Evolutionary conservation across 1,140 invertebrate genomes (phyloP).

Genomic region (Bombus ignitus): DNA sequence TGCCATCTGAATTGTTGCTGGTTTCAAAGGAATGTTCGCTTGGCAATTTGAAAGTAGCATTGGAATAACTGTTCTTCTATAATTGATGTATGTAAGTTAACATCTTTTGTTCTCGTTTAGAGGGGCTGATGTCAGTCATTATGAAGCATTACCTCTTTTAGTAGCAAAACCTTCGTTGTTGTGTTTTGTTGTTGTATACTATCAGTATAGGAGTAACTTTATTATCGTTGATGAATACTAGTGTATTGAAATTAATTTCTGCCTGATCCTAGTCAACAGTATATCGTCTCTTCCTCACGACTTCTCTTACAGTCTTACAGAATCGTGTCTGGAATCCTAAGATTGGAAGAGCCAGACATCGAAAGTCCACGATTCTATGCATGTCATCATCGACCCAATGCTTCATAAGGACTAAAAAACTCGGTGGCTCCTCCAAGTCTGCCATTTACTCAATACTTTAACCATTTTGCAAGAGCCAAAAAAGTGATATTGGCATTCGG

Average conservation of each 20-base stretch:
- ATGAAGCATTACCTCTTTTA: not conserved
- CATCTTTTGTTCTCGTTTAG: not conserved
- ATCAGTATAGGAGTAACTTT: not conserved
- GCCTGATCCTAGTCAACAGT: not conserved
- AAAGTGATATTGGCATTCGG: not conserved
- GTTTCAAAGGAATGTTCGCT: too few relatives aligned
- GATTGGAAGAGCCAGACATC: not conserved
- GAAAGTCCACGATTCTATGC: not conserved
- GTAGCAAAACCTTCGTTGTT: not conserved
- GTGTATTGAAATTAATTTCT: not conserved
- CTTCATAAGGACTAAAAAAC: not conserved
- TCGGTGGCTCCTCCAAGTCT: too few relatives aligned
- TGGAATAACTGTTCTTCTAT: not conserved
- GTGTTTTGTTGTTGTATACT: not conserved
- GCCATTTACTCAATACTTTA: too few relatives aligned
- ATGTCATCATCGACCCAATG: not conserved
- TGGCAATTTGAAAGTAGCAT: not conserved
- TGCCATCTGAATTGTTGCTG: not conserved
- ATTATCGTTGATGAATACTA: too few relatives aligned
- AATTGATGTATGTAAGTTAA: not conserved
- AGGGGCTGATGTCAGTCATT: too few relatives aligned
- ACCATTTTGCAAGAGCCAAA: not conserved
- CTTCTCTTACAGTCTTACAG: not conserved
- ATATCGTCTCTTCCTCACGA: not conserved
- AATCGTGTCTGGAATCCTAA: not conserved